Evolutionary conservation across 2,797 vertebrate genomes (phyloP).

Genomic region (Cheracebus regulus): DNA sequence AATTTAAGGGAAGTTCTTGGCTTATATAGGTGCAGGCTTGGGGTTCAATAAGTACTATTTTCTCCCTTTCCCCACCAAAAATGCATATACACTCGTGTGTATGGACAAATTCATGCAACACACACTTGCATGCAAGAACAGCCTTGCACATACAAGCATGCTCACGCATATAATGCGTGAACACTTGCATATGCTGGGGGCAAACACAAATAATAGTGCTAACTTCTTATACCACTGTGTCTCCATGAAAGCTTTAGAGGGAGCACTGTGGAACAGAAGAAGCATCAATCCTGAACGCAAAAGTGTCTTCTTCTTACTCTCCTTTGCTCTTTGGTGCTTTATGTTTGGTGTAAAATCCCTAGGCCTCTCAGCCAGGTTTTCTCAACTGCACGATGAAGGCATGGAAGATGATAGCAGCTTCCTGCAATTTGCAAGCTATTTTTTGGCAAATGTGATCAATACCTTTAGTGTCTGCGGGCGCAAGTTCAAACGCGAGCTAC

Average conservation of each 20-base stretch:
- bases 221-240: neutral
- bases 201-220: neutral
- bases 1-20: neutral
- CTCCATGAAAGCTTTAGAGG: no score
- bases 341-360: neutral
- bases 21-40: neutral
- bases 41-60: neutral
- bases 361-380: neutral
- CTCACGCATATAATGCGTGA: neutral
- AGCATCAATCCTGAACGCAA: neutral
- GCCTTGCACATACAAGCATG: neutral
- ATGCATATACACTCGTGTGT: neutral
- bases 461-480: neutral
- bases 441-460: neutral
- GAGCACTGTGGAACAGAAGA: neutral
- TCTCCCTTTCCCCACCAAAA: neutral
- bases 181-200: fast-evolving
- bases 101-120: neutral
- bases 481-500: neutral
- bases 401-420: neutral
- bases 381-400: neutral
- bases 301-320: neutral
- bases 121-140: neutral
- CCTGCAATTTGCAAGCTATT: neutral
- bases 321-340: neutral